phyloP scores from a whole-genome alignment of 2,888 invertebrate species.

The Cerceris ruficornis region DNA sequence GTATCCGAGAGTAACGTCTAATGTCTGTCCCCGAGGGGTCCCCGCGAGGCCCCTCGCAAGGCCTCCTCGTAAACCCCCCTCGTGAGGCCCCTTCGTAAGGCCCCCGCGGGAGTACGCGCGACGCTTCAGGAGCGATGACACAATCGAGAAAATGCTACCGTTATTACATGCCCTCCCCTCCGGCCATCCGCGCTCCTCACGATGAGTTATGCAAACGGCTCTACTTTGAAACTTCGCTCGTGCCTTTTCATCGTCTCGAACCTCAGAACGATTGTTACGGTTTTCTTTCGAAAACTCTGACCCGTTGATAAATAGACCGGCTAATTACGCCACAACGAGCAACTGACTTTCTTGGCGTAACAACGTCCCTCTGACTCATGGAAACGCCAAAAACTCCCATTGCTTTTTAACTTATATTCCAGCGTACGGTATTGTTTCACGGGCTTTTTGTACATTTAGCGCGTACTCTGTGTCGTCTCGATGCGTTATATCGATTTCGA shows the following conservation, averaged over 20 bases:
- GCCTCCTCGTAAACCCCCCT: neutral
- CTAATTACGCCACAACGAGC: constrained; percentile 51
- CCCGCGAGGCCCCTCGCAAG: neutral
- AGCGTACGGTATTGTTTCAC: no score
- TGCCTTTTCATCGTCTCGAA: constrained; percentile 50
- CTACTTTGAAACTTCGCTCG: constrained; percentile 49
- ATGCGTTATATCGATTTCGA: no score
- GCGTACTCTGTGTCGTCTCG: no score
- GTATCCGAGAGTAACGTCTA: constrained; percentile 8
- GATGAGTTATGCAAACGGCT: constrained; percentile 63
- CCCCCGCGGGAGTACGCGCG: constrained; percentile 37
- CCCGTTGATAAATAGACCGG: constrained; percentile 54
- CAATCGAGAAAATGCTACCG: constrained; percentile 78
- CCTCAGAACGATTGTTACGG: constrained; percentile 43
- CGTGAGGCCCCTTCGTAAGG: neutral
- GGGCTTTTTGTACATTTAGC: no score
- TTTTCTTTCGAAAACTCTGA: constrained; percentile 56
- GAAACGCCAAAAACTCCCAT: no score
- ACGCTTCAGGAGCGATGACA: constrained; percentile 74
- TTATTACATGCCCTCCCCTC: constrained; percentile 65
- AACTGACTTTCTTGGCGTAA: constrained; percentile 40
- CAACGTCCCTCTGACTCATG: constrained; percentile 33
- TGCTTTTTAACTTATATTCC: no score
- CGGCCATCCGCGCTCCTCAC: constrained; percentile 11
- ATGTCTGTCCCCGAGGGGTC: constrained; percentile 13